These are phyloP conservation scores for Herpailurus yagouaroundi DNA, from an alignment of 2,113 vertebrate species.

Conservation along the genomic window DNA sequence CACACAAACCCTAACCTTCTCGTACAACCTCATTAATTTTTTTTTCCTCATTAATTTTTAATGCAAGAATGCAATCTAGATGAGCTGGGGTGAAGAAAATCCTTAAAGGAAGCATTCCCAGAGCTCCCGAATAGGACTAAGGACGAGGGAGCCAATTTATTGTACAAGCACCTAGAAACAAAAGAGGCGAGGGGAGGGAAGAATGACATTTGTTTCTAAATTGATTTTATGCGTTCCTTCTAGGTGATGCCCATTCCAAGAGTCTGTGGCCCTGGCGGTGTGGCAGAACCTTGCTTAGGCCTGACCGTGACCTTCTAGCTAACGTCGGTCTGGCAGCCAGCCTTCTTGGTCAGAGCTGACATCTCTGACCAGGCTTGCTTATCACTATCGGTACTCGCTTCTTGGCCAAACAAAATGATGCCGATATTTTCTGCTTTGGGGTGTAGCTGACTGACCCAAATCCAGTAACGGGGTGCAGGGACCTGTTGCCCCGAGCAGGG, in stretches of 20 bases:
- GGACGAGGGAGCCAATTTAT: background rate
- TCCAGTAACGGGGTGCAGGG: background rate
- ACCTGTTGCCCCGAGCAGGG: constrained; percentile 46
- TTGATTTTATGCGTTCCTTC: background rate
- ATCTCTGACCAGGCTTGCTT: background rate
- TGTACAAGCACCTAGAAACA: constrained; percentile 50
- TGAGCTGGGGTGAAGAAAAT: constrained; percentile 16
- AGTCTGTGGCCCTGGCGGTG: background rate
- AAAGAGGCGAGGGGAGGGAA: background rate
- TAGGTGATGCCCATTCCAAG: background rate
- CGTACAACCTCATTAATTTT: background rate
- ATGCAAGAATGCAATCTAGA: constrained; percentile 22
- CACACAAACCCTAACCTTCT: background rate
- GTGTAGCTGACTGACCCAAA: constrained; percentile 59
- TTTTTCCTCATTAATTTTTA: constrained; percentile 42
- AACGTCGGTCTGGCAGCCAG: background rate
- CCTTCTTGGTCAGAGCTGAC: background rate
- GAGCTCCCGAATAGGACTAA: constrained; percentile 30
- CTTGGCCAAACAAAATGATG: background rate
- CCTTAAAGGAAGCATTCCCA: background rate
- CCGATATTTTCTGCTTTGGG: constrained; percentile 6
- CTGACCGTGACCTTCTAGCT: background rate
- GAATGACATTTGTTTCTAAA: background rate
- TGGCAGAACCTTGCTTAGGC: background rate
- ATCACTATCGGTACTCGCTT: background rate